These are phyloP conservation scores for Carcinoscorpius rotundicauda DNA, from an alignment of 1,140 invertebrate genomes.

Conservation along the genomic window DNA sequence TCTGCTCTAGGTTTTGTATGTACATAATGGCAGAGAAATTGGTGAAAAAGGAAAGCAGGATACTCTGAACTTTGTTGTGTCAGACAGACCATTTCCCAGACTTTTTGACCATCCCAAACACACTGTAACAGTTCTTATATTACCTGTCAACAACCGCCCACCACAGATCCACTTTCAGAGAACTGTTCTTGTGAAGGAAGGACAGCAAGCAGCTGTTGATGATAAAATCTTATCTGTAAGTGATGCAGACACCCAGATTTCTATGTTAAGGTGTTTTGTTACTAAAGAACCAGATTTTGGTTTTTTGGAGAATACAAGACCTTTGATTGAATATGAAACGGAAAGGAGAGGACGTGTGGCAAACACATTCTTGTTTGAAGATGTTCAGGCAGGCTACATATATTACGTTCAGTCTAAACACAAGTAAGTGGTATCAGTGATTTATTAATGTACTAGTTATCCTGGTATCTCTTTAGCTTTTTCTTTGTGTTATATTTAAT, in stretches of 20 bases:
- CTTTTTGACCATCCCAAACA: conserved; percentile 7
- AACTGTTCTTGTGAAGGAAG: conserved; percentile 18
- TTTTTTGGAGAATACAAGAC: conserved; percentile 24
- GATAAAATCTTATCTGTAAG: conserved; percentile 14
- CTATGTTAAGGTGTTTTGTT: conserved; percentile 26
- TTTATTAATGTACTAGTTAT: not conserved
- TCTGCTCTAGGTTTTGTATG: conserved; percentile 10
- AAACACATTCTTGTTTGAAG: conserved; percentile 14
- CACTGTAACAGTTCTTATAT: conserved; percentile 11
- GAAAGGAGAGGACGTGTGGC: conserved; percentile 7
- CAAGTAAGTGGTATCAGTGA: conserved; percentile 4
- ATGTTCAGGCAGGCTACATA: conserved; percentile 15
- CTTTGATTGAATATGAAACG: conserved; percentile 11
- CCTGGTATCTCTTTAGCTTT: no score
- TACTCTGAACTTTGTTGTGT: conserved; percentile 13
- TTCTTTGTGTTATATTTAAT: no score
- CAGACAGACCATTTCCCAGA: conserved; percentile 15
- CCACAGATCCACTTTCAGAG: conserved; percentile 15
- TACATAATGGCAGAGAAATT: conserved; percentile 17
- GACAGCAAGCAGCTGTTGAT: conserved; percentile 2
- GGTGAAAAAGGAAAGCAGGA: conserved; percentile 17
- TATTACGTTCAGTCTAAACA: conserved; percentile 13
- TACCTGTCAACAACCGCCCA: conserved; percentile 11
- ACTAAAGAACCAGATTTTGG: conserved; percentile 30
- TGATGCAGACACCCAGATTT: conserved; percentile 16